These are phyloP conservation scores for Pseudomyrmex cubaensis DNA, from an alignment of 1,140 invertebrate genomes.

Conservation along the genomic window DNA sequence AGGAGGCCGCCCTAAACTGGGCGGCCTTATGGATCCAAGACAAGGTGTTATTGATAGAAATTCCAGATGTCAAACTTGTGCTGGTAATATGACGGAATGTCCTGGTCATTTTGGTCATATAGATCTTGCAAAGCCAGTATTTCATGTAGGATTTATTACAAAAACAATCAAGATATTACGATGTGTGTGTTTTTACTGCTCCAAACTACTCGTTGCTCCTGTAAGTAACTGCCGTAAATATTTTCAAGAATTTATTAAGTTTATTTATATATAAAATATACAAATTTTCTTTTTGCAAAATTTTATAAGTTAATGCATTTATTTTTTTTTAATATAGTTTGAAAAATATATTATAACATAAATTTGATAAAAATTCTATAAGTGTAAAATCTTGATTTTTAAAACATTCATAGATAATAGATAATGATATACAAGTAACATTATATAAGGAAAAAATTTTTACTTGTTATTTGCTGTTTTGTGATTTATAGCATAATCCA, in stretches of 20 bases:
- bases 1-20: constrained; percentile 98
- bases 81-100: constrained; percentile 99
- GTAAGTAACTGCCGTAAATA: constrained; percentile 87
- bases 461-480: constrained; percentile 35
- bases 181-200: constrained; percentile 99
- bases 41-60: constrained; percentile 98
- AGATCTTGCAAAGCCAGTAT: constrained; percentile 99
- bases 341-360: background rate
- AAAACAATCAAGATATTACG: constrained; percentile 98
- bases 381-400: no score
- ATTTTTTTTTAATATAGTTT: background rate
- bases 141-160: constrained; percentile 98
- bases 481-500: constrained; percentile 91
- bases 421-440: no score
- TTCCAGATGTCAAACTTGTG: constrained; percentile 98
- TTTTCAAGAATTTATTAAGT: background rate
- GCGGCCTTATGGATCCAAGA: constrained; percentile 99
- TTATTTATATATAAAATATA: background rate
- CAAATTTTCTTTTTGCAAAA: background rate
- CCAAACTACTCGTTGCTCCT: constrained; percentile 97
- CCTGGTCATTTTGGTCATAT: constrained; percentile 99
- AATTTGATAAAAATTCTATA: no score
- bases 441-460: no score
- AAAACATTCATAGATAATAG: no score
- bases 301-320: constrained; percentile 16